A percentile compares a stretch with the other conserved stretches of the same genome.
Conservation (phyloP, 2,113 vertebrate species). For the Microtus richardsoni region DNA sequence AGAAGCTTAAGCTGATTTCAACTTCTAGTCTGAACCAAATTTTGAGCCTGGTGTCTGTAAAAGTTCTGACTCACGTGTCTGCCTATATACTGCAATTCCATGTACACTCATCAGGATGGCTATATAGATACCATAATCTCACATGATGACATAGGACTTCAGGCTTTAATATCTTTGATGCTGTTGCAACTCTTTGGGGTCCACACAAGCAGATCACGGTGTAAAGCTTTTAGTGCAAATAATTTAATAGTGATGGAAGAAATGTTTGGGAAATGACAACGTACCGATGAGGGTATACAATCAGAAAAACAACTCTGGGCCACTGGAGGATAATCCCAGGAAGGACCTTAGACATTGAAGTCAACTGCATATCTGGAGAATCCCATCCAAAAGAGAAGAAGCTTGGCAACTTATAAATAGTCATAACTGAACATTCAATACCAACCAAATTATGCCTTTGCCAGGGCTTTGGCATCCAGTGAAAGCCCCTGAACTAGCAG, state of each 20-base stretch:
- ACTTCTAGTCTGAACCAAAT: slow-evolving; percentile 34
- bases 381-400: neutral
- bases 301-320: neutral
- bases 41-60: neutral
- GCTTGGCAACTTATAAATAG: neutral
- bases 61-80: neutral
- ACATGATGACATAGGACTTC: neutral
- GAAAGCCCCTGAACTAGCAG: neutral
- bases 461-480: neutral
- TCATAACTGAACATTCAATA: neutral
- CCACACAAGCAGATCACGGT: neutral
- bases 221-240: neutral
- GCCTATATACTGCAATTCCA: neutral
- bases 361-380: neutral
- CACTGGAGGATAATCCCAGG: neutral
- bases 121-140: neutral
- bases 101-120: neutral
- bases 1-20: slow-evolving; percentile 6
- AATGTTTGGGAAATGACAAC: neutral
- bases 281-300: neutral
- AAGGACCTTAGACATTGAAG: neutral
- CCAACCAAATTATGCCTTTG: neutral
- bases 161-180: neutral
- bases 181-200: neutral
- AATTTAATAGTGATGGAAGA: neutral